Evolutionary conservation across 2,113 vertebrate species (phyloP), one percentile per base, ranked within the genome.

Genomic region (Glaucidium brasilianum): DNA sequence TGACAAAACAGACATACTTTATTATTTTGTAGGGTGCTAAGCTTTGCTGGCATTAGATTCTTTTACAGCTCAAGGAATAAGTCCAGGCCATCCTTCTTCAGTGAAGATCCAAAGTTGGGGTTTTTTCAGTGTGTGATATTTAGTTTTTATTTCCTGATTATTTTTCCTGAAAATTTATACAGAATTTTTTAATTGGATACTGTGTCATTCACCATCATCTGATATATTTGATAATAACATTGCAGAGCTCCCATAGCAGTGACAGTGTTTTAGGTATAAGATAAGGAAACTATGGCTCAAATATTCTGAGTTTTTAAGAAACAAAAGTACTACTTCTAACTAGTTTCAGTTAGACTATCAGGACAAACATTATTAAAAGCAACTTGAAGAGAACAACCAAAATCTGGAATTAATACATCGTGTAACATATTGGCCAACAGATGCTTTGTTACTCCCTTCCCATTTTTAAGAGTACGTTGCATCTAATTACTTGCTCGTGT

Each of bases 361-460:
- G 5, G 37, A 39, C 30, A 72, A 81, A 64, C 10, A 23, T 66
- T 84, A 62, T 73, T 82, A 68, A 90, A 85, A 77, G 17, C 50
- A 85, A 52, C 45, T 81, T 72, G 53, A 95, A 92, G 27, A 88
- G 63, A 90, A 58, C 32, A 93, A 89, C 43, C n/a, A 55, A 88
- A 82, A 85, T 88, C 53, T 82, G 77, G 62, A 85, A 66, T 90
- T 85, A 90, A 66, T 87, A 41, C 32, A 39, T 90, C 15, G 3
- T 58, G 45, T 56, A 91, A 52, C 62, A 76, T 95, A 75, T 76
- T 93, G 81, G 26, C 87, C 81, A 96, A 41, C 90, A 93, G 92
- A 91, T 95, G 77, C 84, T 94, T 87, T 86, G 37, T 59, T 90
- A 32, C 43, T 89, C 56, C 39, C 68, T 78, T 81, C 59, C 50